phyloP scores from a whole-genome alignment of 2,113 vertebrate species.

The Pseudopipra pipra region DNA sequence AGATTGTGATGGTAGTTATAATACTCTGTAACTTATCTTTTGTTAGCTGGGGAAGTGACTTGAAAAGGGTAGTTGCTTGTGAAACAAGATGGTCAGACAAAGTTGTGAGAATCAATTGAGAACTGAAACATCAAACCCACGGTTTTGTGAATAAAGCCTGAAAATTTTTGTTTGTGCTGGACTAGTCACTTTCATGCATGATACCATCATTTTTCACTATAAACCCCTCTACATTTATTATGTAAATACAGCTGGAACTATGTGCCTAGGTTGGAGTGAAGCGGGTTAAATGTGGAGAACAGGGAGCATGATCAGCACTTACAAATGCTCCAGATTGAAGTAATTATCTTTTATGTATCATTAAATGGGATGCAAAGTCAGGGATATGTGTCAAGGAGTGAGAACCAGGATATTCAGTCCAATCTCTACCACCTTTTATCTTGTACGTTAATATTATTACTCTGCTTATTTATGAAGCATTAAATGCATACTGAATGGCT shows the following conservation, averaged over 20 bases:
- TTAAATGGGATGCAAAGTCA: not conserved
- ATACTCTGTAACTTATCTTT: not conserved
- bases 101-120: not conserved
- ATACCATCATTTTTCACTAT: not conserved
- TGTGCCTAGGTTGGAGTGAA: not conserved
- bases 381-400: not conserved
- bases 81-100: not conserved
- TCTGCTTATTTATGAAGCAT: not conserved
- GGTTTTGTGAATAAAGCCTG: not conserved
- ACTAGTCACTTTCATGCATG: not conserved
- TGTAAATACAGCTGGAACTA: not conserved
- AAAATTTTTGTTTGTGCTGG: not conserved
- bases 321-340: not conserved
- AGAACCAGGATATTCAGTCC: not conserved
- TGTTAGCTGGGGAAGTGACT: not conserved
- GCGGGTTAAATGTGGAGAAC: not conserved
- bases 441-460: not conserved
- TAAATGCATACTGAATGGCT: not conserved
- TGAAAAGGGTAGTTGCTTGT: not conserved
- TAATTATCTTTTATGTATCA: not conserved
- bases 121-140: not conserved
- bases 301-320: not conserved
- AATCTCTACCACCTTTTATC: not conserved
- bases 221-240: rapidly evolving
- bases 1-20: not conserved